phyloP scores from a whole-genome alignment of 1,140 invertebrate genomes.

The Trissolcus basalis region DNA sequence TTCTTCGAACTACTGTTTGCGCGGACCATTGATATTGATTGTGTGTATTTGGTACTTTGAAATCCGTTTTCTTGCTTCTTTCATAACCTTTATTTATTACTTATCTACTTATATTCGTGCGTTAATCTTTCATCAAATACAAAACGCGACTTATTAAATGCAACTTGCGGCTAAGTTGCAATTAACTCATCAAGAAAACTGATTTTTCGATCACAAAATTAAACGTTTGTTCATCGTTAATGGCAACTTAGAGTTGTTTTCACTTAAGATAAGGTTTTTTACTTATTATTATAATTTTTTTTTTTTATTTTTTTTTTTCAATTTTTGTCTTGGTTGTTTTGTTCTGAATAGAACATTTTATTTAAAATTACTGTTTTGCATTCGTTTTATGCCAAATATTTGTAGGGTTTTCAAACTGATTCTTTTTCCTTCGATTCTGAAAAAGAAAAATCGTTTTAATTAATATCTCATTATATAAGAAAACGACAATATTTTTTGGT shows the following conservation, averaged over 20 bases:
- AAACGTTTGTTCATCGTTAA: constrained; percentile 54
- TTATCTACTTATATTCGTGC: no score
- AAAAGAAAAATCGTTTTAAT: constrained; percentile 64
- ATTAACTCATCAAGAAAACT: constrained; percentile 34
- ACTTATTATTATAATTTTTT: constrained; percentile 15
- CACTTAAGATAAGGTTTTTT: constrained; percentile 10
- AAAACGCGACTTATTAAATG: no score
- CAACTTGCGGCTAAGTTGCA: background rate
- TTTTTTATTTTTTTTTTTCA: background rate
- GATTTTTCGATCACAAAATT: constrained; percentile 43
- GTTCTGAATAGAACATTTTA: constrained; percentile 49
- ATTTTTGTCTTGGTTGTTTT: constrained; percentile 21
- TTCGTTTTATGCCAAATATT: constrained; percentile 35
- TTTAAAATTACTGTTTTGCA: constrained; percentile 51
- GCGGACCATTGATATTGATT: constrained; percentile 68
- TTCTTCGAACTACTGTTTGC: constrained; percentile 68
- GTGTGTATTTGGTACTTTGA: constrained; percentile 65
- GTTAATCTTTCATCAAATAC: no score
- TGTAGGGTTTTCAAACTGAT: constrained; percentile 73
- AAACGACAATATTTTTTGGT: no score
- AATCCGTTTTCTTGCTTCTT: constrained; percentile 31
- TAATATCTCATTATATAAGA: no score
- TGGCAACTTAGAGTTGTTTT: constrained; percentile 58
- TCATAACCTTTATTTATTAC: background rate
- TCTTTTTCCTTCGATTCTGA: constrained; percentile 77